A percentile compares a stretch with the other conserved stretches of the same genome.
Conservation (phyloP, 1,140 invertebrate genomes). For the Lordiphosa collinella region DNA sequence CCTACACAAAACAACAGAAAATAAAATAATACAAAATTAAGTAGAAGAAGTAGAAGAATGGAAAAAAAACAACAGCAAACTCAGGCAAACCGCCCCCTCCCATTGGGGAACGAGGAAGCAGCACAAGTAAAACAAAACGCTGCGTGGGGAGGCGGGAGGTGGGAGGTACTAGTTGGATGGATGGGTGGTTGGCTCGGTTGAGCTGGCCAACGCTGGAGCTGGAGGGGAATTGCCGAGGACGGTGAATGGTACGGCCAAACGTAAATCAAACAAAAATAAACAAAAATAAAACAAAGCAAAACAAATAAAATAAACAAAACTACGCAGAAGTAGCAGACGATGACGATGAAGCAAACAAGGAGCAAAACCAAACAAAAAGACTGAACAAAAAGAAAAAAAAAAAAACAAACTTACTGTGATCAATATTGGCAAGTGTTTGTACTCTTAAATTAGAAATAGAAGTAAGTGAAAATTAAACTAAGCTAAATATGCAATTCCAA, state of each 20-base stretch:
- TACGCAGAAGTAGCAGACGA: conserved; percentile 63
- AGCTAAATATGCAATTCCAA: too few species aligned
- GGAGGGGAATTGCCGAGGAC: not conserved
- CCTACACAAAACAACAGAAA: conserved; percentile 47
- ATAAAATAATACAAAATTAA: conserved; percentile 57
- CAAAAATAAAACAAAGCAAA: conserved; percentile 69
- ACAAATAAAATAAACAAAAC: conserved; percentile 74
- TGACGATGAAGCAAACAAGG: conserved; percentile 56
- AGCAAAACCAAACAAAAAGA: conserved; percentile 42
- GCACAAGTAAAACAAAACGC: conserved; percentile 61
- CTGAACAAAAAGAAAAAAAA: too few species aligned
- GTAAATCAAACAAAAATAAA: conserved; percentile 73
- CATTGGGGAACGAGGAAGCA: conserved; percentile 24
- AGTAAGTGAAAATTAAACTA: not conserved
- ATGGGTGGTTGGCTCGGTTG: not conserved
- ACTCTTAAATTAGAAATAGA: too few species aligned
- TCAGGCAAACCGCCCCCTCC: conserved; percentile 28
- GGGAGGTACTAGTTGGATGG: not conserved
- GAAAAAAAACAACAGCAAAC: conserved; percentile 42
- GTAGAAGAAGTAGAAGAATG: conserved; percentile 19
- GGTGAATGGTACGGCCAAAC: conserved; percentile 43
- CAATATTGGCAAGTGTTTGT: not conserved
- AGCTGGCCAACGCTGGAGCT: too few species aligned
- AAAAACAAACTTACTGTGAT: not conserved
- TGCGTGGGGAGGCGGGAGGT: conserved; percentile 1